phyloP scores from a whole-genome alignment of 2,113 vertebrate genomes.

The Epinephelus cyanopodus region DNA sequence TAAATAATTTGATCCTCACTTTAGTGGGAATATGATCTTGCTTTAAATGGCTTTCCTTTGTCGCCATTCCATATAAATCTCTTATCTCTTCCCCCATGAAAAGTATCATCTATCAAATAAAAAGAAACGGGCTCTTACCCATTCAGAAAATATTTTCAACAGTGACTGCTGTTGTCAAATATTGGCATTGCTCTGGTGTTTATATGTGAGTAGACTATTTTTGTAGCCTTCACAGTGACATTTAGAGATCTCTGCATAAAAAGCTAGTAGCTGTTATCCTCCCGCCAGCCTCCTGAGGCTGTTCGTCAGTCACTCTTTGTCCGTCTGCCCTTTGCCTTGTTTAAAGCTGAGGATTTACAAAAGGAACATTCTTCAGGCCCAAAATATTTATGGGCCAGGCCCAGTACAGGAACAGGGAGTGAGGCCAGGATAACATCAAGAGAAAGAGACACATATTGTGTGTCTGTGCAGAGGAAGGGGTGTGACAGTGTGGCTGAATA shows the following conservation, averaged over 20 bases:
- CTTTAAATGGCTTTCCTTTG: neutral
- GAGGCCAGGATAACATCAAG: conserved; percentile 68
- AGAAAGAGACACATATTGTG: conserved; percentile 54
- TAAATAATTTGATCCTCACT: neutral
- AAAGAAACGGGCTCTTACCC: conserved; percentile 19
- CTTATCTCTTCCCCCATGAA: neutral
- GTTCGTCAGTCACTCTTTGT: conserved; percentile 50
- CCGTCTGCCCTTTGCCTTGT: conserved; percentile 66
- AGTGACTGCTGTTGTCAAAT: conserved; percentile 30
- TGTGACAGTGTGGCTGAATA: conserved; percentile 34
- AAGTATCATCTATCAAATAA: neutral
- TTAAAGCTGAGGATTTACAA: conserved; percentile 74
- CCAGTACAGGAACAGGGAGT: conserved; percentile 67
- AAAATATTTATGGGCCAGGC: conserved; percentile 78
- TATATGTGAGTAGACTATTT: conserved; percentile 40
- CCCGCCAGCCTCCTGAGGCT: conserved; percentile 14
- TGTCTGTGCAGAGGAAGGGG: conserved; percentile 56
- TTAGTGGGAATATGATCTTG: neutral
- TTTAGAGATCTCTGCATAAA: conserved; percentile 60
- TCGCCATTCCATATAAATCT: neutral
- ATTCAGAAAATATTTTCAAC: conserved; percentile 11
- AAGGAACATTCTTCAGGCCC: conserved; percentile 77
- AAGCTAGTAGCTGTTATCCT: conserved; percentile 42
- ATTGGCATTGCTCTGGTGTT: conserved; percentile 33
- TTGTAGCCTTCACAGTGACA: conserved; percentile 42